Evolutionary conservation across 2,797 vertebrate genomes (phyloP), one percentile per base, ranked within the genome.

Genomic region (Melanotaenia trifasciata): DNA sequence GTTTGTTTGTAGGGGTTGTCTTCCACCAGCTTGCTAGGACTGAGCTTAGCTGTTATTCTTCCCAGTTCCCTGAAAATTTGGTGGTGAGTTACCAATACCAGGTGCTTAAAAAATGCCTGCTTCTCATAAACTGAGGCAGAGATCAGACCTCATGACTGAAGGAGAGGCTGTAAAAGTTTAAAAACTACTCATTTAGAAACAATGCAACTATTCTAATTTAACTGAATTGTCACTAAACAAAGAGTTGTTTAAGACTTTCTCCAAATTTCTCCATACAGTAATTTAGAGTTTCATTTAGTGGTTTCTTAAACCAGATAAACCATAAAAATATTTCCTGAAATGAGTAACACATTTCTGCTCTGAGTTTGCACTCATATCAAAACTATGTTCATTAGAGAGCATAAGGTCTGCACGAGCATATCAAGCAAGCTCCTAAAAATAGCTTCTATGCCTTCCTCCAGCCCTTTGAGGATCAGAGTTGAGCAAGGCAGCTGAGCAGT

Each of bases 381-480:
- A 78, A 82, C 8, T 81, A 73, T 89, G 83, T 87, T 92, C 83
- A 86, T 91, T 89, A 87, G 85, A 81, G 69, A 83, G 82, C 80
- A 81, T 70, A 79, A 87, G 76, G 77, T 84, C 84, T 80, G 66
- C 66, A 75, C 65, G 50, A 58, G 77, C 75, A 87, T 89, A 89
- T 88, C 72, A 88, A 87, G 66, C 35, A 7, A 71, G 30, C 53
- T 74, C 54, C 90, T 90, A 91, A 89, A 93, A 90, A 93, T 92
- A 93, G 87, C 72, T 51, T 78, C 58, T 56, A 62, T 86, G 79
- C 89, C 70, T 75, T 80, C 77, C 79, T 87, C 26, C 71, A 67
- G 79, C 64, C 85, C 86, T 90, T 89, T 89, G 87, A 92, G 90
- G 90, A 90, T 91, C 88, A 87, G 66, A 86, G 87, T 61, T 4